Percentiles rank a stretch among this genome's conserved stretches.
Evolutionary conservation across 1,140 invertebrate genomes (phyloP).

Genomic region (Cyclargus thomasi): DNA sequence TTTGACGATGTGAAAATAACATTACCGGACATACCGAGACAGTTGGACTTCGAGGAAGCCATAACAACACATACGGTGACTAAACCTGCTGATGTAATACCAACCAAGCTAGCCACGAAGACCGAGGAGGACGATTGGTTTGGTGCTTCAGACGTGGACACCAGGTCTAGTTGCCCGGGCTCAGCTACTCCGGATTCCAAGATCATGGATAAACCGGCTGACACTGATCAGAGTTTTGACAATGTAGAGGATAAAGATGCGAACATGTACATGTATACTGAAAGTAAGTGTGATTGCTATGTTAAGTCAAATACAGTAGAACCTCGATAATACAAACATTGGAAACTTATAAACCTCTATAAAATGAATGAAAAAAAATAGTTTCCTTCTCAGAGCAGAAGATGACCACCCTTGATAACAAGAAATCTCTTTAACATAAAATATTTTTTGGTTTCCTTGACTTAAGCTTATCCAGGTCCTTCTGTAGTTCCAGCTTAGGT

Average conservation of each 20-base stretch:
- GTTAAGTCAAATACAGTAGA: too few species aligned
- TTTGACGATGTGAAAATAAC: slow-evolving; percentile 16
- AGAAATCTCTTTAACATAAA: too few species aligned
- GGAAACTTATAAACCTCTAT: too few species aligned
- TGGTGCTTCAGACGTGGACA: slow-evolving; percentile 51
- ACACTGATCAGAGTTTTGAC: slow-evolving; percentile 30
- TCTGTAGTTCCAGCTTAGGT: too few species aligned
- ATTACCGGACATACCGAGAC: slow-evolving; percentile 8
- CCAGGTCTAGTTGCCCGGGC: slow-evolving; percentile 53
- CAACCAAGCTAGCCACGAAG: slow-evolving; percentile 36
- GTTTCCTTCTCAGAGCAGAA: too few species aligned
- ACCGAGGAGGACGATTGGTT: slow-evolving; percentile 55
- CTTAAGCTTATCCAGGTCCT: too few species aligned
- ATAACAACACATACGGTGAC: slow-evolving; percentile 61
- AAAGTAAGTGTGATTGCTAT: too few species aligned
- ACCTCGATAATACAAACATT: too few species aligned
- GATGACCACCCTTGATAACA: too few species aligned
- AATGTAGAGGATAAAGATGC: slow-evolving; percentile 47
- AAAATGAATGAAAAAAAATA: too few species aligned
- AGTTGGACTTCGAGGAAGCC: slow-evolving; percentile 50
- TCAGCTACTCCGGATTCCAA: slow-evolving; percentile 59
- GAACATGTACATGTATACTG: slow-evolving; percentile 52
- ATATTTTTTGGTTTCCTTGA: too few species aligned
- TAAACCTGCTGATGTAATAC: slow-evolving; percentile 37
- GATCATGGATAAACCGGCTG: slow-evolving; percentile 32